Percentiles rank a stretch among this genome's conserved stretches.
Evolutionary conservation across 2,113 vertebrate genomes (phyloP).

Genomic region (Nibea coibor): DNA sequence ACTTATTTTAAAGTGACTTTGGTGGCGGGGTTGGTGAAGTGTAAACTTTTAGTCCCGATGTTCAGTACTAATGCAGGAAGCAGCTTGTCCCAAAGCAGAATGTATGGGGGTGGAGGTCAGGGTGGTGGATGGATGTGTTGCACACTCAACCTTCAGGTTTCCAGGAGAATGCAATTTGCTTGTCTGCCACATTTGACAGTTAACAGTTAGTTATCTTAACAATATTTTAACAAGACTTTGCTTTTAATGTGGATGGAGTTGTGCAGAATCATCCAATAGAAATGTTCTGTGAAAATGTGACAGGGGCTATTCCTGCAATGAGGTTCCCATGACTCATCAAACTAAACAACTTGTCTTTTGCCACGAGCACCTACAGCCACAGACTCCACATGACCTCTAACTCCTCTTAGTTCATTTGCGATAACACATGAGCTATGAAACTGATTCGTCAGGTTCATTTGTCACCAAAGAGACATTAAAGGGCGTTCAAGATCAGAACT

Average conservation of each 20-base stretch:
- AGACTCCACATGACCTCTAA: slow-evolving; percentile 21
- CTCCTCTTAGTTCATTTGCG: slow-evolving; percentile 19
- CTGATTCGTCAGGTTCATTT: slow-evolving; percentile 51
- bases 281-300: neutral
- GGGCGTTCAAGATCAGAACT: slow-evolving; percentile 42
- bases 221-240: neutral
- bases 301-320: neutral
- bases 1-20: too few species aligned
- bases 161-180: neutral
- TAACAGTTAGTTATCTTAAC: neutral
- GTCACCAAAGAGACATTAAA: slow-evolving; percentile 33
- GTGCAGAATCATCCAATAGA: neutral
- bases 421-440: slow-evolving; percentile 31
- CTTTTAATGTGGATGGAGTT: neutral
- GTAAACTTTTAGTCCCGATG: too few species aligned
- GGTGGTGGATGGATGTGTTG: neutral
- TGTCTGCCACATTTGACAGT: neutral
- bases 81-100: too few species aligned
- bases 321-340: slow-evolving; percentile 8
- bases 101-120: neutral
- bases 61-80: too few species aligned
- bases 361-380: neutral
- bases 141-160: neutral
- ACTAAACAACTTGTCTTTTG: slow-evolving; percentile 1
- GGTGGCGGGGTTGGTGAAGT: too few species aligned